A percentile compares a stretch with the other conserved stretches of the same genome.
Evolutionary conservation across 2,797 vertebrate species (phyloP).

Genomic region (Enteromius paludinosus): DNA sequence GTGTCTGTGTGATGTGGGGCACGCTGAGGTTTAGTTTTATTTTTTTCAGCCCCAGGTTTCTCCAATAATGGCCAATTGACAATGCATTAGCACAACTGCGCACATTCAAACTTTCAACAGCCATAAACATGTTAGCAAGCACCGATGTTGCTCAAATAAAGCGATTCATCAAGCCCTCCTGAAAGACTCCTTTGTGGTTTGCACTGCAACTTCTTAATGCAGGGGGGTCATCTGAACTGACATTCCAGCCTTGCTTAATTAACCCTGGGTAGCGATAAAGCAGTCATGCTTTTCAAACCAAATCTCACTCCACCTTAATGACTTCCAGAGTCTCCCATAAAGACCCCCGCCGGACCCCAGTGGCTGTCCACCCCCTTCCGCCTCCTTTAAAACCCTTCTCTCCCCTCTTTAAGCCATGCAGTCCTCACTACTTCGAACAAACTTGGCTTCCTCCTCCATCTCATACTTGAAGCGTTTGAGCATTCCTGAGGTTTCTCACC

Average conservation of each 20-base stretch:
- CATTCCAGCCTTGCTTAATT: slow-evolving; percentile 55
- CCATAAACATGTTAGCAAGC: slow-evolving; percentile 17
- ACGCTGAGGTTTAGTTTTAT: background rate
- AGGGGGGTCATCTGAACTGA: slow-evolving; percentile 27
- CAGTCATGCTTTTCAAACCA: slow-evolving; percentile 56
- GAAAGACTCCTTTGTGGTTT: slow-evolving; percentile 29
- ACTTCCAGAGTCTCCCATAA: slow-evolving; percentile 53
- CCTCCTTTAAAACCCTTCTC: background rate
- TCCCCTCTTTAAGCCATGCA: background rate
- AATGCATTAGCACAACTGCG: background rate
- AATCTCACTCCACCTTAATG: slow-evolving; percentile 57
- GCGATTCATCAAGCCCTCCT: slow-evolving; percentile 14
- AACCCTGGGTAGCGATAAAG: slow-evolving; percentile 52
- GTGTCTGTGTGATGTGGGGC: background rate
- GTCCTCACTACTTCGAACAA: background rate
- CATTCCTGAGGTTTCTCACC: slow-evolving; percentile 78
- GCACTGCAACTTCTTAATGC: background rate
- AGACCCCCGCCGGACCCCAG: slow-evolving; percentile 14
- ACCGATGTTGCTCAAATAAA: background rate
- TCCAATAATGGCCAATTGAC: background rate
- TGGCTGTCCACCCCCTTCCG: background rate
- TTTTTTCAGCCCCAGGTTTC: background rate
- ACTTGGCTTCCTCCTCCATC: background rate
- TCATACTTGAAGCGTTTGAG: slow-evolving; percentile 46
- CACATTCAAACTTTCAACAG: background rate